phyloP scores from a whole-genome alignment of 2,888 invertebrate genomes.

The Polydrusus cervinus region DNA sequence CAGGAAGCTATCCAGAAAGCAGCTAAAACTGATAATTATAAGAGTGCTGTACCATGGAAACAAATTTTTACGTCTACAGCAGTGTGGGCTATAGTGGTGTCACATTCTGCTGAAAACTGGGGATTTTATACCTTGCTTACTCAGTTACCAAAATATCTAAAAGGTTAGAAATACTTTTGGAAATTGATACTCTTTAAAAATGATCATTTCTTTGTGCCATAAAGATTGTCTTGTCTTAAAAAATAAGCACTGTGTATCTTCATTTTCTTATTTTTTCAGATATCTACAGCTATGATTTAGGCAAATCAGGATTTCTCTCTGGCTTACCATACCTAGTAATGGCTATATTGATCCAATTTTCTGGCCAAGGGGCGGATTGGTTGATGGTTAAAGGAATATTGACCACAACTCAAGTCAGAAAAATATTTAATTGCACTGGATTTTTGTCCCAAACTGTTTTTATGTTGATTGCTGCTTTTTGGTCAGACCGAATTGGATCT shows the following conservation, averaged over 20 bases:
- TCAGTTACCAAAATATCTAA: constrained; percentile 52
- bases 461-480: constrained; percentile 87
- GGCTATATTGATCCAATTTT: constrained; percentile 85
- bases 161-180: constrained; percentile 28
- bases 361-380: constrained; percentile 89
- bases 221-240: too few species aligned
- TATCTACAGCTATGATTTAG: constrained; percentile 81
- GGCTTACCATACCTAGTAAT: constrained; percentile 92
- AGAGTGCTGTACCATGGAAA: constrained; percentile 83
- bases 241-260: too few species aligned
- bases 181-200: too few species aligned
- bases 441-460: constrained; percentile 87
- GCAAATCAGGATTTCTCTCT: constrained; percentile 87
- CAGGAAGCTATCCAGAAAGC: constrained; percentile 72
- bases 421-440: constrained; percentile 81
- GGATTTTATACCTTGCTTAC: constrained; percentile 85
- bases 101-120: constrained; percentile 76
- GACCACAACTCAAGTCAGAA: constrained; percentile 82
- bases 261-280: constrained; percentile 78
- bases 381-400: constrained; percentile 77
- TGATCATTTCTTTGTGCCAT: too few species aligned
- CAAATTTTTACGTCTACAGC: constrained; percentile 83
- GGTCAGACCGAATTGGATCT: constrained; percentile 73
- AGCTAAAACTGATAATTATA: constrained; percentile 66
- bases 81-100: constrained; percentile 79